A percentile compares a stretch with the other conserved stretches of the same genome.
Conservation (phyloP, 2,797 vertebrate genomes). For the Hippopotamyrus pictus region DNA sequence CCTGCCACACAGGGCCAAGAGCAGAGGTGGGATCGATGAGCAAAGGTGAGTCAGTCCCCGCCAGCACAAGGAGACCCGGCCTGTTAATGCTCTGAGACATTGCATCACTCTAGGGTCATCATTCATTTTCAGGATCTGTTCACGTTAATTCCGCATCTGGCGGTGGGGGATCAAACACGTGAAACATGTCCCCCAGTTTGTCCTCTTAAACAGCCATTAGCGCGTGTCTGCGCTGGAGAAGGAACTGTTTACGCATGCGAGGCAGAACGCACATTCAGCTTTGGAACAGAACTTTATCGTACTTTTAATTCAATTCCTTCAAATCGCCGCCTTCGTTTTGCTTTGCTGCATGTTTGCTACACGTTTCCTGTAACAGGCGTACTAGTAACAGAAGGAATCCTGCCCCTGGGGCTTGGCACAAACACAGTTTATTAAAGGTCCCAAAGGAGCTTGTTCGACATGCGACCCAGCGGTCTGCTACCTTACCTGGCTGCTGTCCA, state of each 20-base stretch:
- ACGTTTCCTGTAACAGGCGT: background rate
- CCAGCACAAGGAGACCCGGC: background rate
- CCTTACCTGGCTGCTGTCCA: slow-evolving; percentile 1
- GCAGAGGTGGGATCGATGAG: background rate
- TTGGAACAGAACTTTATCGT: background rate
- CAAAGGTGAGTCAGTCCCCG: background rate
- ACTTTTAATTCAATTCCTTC: background rate
- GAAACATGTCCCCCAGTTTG: background rate
- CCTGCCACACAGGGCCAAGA: background rate
- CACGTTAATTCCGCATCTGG: background rate
- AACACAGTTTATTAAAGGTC: slow-evolving; percentile 3
- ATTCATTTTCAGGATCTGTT: background rate
- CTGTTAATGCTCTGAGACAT: background rate
- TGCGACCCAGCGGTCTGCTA: background rate
- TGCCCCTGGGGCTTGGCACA: background rate
- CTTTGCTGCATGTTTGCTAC: background rate
- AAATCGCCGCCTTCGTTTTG: background rate
- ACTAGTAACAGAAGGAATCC: background rate
- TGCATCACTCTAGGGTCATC: background rate
- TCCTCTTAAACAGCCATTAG: background rate
- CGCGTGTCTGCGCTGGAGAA: background rate
- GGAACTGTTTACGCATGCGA: background rate
- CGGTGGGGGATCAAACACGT: background rate
- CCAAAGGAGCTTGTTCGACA: background rate
- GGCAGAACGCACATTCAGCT: background rate